Base-by-base conservation (phyloP, 2,113 vertebrate species). In the Heterochromis multidens region DNA sequence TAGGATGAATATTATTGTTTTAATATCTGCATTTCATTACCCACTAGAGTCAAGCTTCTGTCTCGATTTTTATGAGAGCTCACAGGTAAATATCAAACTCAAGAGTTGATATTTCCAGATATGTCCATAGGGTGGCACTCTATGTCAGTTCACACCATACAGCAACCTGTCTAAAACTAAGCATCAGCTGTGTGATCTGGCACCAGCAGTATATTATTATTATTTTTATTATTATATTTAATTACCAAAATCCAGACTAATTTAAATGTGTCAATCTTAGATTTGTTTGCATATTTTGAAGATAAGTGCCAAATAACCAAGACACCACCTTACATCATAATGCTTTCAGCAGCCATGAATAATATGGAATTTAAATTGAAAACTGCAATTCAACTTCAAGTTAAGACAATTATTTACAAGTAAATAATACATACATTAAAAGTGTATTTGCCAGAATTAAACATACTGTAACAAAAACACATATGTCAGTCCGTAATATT, bases 51-150 rank as follows among this genome's bases (percentile, higher is more conserved):
- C 10, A n/a, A n/a, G 4, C 17, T 52, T 6, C 16, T 52, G 49
- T 16, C 16, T 52, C 17, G 16, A 52, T 52, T 52, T 46, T 46
- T 46, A 49, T 14, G 46, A 49, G 5, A 49, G 17, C 46, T 7
- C 16, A 13, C 9, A 4, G 1, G 10, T 40, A 6, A 33, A 59
- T 11, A 33, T 76, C 11, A 52, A 60, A 4, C 31, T 58, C 14
- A n/a, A 17, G n/a, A 27, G 40, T 43, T 86, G 79, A 52, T 46
- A 60, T n/a, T 91, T 7, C 84, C 57, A 33, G 23, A 79, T 86
- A 65, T 74, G 19, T 86, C 91, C 93, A 91, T 23, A 31, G 59
- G 91, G 81, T 54, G 93, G 93, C 91, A 49, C 87, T 89, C 84
- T 88, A 27, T 10, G 49, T 83, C 76, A 21, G 57, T 62, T 81